These are phyloP conservation scores for Penelope pileata DNA, from an alignment of 2,113 vertebrate genomes.

Conservation along the genomic window DNA sequence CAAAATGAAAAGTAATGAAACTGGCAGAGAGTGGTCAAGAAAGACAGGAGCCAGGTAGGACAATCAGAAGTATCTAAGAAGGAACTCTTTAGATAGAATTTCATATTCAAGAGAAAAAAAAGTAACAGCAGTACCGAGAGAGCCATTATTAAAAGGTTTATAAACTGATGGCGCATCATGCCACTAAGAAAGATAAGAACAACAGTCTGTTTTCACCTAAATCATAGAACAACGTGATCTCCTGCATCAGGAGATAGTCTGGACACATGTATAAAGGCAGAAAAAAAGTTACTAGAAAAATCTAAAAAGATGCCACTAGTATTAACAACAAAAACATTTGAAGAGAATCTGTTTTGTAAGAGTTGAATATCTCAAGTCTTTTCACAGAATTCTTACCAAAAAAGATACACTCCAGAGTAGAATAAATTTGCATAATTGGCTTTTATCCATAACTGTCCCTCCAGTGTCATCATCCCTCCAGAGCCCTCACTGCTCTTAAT, in stretches of 20 bases:
- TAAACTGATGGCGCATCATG: neutral
- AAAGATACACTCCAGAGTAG: neutral
- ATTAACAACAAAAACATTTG: neutral
- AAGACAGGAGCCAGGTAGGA: neutral
- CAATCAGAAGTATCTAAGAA: neutral
- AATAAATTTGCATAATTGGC: neutral
- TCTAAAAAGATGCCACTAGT: neutral
- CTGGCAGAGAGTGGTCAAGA: neutral
- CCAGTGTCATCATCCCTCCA: neutral
- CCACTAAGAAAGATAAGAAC: neutral
- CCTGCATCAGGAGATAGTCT: neutral
- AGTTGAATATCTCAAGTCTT: neutral
- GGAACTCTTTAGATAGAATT: neutral
- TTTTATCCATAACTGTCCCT: neutral
- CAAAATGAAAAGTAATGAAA: neutral
- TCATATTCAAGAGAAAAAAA: neutral
- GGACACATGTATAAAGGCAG: fast-evolving
- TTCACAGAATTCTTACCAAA: neutral
- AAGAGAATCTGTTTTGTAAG: neutral
- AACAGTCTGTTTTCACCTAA: neutral
- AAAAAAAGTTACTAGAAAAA: neutral
- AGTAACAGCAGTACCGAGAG: neutral
- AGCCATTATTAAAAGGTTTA: neutral
- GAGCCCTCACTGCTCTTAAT: neutral
- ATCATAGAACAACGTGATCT: neutral